Evolutionary conservation across 37 sponge, comb jelly and placozoan species (phyloP).

Genomic region (Chondrilla cf. caribensis): DNA sequence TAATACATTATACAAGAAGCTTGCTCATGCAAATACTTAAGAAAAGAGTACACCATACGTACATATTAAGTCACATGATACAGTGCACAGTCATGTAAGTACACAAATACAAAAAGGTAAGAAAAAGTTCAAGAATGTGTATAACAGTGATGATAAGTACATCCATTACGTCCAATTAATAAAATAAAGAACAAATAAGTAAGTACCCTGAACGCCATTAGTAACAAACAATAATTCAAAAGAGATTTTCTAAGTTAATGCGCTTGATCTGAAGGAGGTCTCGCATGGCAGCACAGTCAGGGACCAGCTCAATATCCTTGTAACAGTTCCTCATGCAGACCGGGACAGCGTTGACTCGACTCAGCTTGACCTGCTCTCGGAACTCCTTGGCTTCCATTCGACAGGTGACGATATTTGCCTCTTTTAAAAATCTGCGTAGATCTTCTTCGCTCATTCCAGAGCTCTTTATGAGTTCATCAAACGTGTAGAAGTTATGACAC

Average conservation of each 20-base stretch:
- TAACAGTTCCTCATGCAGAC: background rate
- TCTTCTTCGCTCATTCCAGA: slow-evolving; percentile 19
- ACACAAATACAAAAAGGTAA: no score
- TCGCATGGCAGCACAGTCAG: slow-evolving; percentile 36
- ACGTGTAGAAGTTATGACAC: slow-evolving; percentile 67
- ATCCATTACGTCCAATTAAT: no score
- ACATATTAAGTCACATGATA: no score
- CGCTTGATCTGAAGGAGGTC: slow-evolving; percentile 35
- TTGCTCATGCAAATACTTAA: no score
- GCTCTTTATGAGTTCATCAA: slow-evolving; percentile 37
- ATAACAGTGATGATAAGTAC: no score
- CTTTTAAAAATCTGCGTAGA: background rate
- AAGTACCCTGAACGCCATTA: no score
- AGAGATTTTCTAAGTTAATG: background rate
- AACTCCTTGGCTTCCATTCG: slow-evolving; percentile 31
- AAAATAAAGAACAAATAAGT: no score
- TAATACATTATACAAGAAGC: no score
- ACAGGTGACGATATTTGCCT: background rate
- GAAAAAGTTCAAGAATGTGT: no score
- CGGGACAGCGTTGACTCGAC: slow-evolving; percentile 17
- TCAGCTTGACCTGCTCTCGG: slow-evolving; percentile 30
- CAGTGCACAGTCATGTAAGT: no score
- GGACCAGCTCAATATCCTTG: slow-evolving; percentile 49
- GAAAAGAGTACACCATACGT: no score
- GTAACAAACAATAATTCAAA: no score